Evolutionary conservation across 1,140 invertebrate genomes (phyloP), one percentile per base, ranked within the genome.

Genomic region (Hesperophylax magnus): DNA sequence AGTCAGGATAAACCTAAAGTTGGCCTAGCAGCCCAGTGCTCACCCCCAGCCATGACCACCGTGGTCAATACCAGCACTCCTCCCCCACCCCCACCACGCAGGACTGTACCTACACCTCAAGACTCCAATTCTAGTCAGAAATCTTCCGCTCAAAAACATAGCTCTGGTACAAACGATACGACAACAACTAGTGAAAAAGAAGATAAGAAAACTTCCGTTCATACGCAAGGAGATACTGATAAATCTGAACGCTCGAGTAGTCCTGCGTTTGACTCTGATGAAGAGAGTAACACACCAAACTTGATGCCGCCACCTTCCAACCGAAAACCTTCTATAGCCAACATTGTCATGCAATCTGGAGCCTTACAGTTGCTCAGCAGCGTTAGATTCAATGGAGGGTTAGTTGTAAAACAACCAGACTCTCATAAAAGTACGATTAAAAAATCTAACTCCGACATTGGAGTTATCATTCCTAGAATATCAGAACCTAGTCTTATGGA

Each of bases 191-290:
- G 90, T 69, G 90, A 84, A 81, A 91, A 88, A 82, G 89, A 83
- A 81, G 91, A 89, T 85, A 87, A 90, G 86, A 90, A 88, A 87
- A 87, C 87, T 83, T 85, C 78, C 9, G 53, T 27, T 20, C 71
- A 60, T 60, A 81, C 71, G 5, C 80, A 84, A 78, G 77, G 76
- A 18, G 82, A 84, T 34, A 71, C 86, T 3, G 93, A 96, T 84
- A 95, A 95, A 87, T 96, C 96, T 11, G 97, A 99, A 87, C 90
- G 97, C 34, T 98, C 97, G 0, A 98, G 97, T 85, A 98, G 97
- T 86, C 97, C 97, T 0, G 96, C 96, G 0, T 98, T 98, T 88
- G 97, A 98, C 82, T 98, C 97, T 0, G 98, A 99, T 88, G 97
- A 98, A 63, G 96, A 97, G 81, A 96, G 95, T 81, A 88, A 91